Evolutionary conservation across 2,113 vertebrate genomes (phyloP).

Genomic region (Condylura cristata): DNA sequence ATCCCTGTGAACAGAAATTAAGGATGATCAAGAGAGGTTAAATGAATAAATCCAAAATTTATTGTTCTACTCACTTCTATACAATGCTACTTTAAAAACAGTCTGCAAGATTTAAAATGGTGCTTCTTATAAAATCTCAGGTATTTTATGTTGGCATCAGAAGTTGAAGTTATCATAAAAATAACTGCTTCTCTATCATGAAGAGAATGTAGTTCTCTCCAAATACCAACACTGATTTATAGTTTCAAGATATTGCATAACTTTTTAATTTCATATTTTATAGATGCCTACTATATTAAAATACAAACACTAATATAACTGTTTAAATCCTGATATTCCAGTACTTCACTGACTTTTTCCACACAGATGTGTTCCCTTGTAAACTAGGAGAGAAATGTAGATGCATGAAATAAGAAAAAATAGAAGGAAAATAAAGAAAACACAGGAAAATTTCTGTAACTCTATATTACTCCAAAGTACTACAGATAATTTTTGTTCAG

Average conservation of each 20-base stretch:
- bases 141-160: neutral
- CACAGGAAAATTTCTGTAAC: neutral
- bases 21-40: slow-evolving; percentile 3
- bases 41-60: slow-evolving; percentile 54
- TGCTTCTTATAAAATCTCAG: slow-evolving; percentile 33
- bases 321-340: neutral
- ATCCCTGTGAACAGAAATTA: slow-evolving; percentile 86
- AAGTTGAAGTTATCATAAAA: slow-evolving; percentile 48
- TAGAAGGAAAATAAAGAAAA: neutral
- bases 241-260: neutral
- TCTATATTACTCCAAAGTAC: slow-evolving; percentile 28
- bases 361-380: neutral
- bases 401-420: neutral
- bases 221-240: slow-evolving; percentile 48
- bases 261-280: slow-evolving; percentile 42
- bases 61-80: slow-evolving; percentile 36
- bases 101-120: slow-evolving; percentile 34
- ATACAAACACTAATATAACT: slow-evolving; percentile 39
- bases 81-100: slow-evolving; percentile 32
- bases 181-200: slow-evolving; percentile 45
- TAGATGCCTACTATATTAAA: slow-evolving; percentile 48
- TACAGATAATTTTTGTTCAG: slow-evolving; percentile 29
- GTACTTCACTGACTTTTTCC: neutral
- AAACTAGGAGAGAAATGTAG: slow-evolving; percentile 29
- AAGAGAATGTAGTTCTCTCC: slow-evolving; percentile 20